Evolutionary conservation across 1,140 invertebrate genomes (phyloP), one percentile per base, ranked within the genome.

Genomic region (Drosophila baimaii): DNA sequence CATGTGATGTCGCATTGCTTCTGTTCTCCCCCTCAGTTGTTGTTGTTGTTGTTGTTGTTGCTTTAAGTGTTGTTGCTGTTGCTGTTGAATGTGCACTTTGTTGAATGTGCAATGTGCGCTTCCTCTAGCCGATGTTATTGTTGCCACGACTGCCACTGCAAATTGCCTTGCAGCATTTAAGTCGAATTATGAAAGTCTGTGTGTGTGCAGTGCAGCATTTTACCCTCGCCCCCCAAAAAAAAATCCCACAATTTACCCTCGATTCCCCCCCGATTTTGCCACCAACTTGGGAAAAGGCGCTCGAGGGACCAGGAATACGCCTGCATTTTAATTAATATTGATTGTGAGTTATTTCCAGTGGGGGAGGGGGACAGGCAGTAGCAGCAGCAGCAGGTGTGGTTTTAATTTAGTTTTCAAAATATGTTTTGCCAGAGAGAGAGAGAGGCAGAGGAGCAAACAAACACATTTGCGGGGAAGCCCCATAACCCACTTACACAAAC

Each of bases 311-410:
- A 54, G 46, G 39, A 76, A 76, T 66, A 79, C 84, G 79, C 63
- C 71, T 84, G 80, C 80, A 83, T 89, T 89, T 89, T 88, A 88
- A 88, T 88, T 89, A 88, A 89, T 88, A 88, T 88, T 88, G 83
- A 88, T 88, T 88, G 84, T 76, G 66, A 77, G 63, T 71, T 89
- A 77, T 88, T 74, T 64, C 55, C 33, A 37, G 44, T 21, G 49
- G 47, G 49, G 52, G 29, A 23, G 12, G n/a, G 51, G 17, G 25
- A 21, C 33, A 5, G 13, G 10, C 19, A 37, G 12, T 13, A n/a
- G 27, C 43, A 68, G 35, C 25, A 19, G 51, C 70, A 33, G 73
- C 54, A 64, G 71, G 49, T 75, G 72, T 59, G 72, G 54, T 59
- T 76, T 76, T 76, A 76, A 76, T 76, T 76, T 66, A 76, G 73